A percentile compares a stretch with the other conserved stretches of the same genome.
Evolutionary conservation across 2,113 vertebrate species (phyloP).

Genomic region (Platanista minor): DNA sequence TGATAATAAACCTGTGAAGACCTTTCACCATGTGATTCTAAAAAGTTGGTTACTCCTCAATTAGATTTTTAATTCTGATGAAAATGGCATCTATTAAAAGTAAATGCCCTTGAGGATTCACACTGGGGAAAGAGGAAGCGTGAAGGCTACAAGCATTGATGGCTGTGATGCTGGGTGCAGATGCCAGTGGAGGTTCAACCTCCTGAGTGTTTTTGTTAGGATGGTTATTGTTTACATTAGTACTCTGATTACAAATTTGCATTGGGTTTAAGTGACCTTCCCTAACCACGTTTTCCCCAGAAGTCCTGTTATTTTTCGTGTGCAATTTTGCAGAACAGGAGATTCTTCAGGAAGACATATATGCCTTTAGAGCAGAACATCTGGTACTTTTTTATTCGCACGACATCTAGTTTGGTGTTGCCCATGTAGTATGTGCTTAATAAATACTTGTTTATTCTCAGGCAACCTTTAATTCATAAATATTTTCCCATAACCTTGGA

Average conservation of each 20-base stretch:
- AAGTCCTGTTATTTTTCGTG: background rate
- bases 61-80: conserved; percentile 30
- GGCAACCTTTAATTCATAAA: background rate
- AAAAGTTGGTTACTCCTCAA: background rate
- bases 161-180: background rate
- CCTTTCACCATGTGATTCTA: background rate
- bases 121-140: background rate
- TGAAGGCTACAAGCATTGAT: background rate
- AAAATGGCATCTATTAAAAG: conserved; percentile 26
- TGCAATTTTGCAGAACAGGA: background rate
- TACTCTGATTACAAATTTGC: background rate
- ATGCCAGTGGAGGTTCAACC: background rate
- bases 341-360: background rate
- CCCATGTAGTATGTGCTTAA: background rate
- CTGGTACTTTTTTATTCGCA: background rate
- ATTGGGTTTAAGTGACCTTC: background rate
- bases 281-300: background rate
- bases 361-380: background rate
- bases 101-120: background rate
- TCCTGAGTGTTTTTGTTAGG: background rate
- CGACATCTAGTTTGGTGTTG: background rate
- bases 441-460: conserved; percentile 20
- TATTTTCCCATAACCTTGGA: background rate
- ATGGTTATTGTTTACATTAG: conserved; percentile 23
- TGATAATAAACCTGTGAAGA: background rate